Evolutionary conservation across 2,888 invertebrate genomes (phyloP).

Genomic region (Hypomecis atomaria): DNA sequence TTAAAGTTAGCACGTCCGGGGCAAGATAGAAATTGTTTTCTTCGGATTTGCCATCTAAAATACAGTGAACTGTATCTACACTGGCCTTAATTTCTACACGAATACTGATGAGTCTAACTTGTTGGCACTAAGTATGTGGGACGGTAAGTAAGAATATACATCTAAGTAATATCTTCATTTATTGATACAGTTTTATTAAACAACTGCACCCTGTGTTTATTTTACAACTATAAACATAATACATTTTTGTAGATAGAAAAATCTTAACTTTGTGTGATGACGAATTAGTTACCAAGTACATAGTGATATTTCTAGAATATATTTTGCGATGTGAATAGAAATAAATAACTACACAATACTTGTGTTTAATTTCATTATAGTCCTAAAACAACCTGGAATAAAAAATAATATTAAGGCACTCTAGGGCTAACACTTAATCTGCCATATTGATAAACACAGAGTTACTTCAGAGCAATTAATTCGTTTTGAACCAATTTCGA

Average conservation of each 20-base stretch:
- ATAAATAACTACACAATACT: background rate
- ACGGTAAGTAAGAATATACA: conserved; percentile 39
- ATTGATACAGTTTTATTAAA: conserved; percentile 5
- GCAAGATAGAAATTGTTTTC: too few species aligned
- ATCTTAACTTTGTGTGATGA: background rate
- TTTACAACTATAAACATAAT: background rate
- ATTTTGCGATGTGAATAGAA: conserved; percentile 1
- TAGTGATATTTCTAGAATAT: background rate
- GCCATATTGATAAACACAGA: too few species aligned
- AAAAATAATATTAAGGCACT: conserved; percentile 30
- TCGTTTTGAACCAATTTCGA: too few species aligned
- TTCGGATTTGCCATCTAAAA: too few species aligned
- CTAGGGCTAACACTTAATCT: conserved; percentile 13
- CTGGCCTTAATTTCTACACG: background rate
- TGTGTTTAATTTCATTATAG: background rate
- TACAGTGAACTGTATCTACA: too few species aligned
- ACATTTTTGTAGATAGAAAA: background rate
- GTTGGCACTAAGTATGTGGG: conserved; percentile 49
- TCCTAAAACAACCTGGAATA: conserved; percentile 5
- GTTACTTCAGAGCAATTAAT: too few species aligned
- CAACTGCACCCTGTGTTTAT: conserved; percentile 4
- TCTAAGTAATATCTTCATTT: conserved; percentile 3
- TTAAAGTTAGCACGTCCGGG: too few species aligned
- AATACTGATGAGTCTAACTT: conserved; percentile 19
- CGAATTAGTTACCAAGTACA: background rate